Evolutionary conservation across 2,113 vertebrate species (phyloP).

Genomic region (Aphelocoma coerulescens): DNA sequence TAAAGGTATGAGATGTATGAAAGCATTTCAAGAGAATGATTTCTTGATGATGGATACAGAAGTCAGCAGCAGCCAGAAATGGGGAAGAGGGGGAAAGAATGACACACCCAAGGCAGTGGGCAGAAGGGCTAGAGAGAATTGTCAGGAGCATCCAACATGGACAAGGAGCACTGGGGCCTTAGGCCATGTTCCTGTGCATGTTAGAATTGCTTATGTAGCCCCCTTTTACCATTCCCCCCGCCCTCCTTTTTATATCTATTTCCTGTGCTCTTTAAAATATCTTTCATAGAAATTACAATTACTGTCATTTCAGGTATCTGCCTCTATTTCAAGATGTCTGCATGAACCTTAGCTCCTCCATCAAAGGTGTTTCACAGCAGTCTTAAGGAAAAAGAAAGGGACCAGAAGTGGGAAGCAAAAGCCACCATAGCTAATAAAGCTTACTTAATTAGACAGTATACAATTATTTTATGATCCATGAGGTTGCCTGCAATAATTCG

Average conservation of each 20-base stretch:
- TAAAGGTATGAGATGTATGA: not conserved
- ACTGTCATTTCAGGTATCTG: not conserved
- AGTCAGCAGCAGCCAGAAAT: not conserved
- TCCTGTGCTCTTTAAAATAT: not conserved
- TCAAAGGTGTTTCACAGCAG: not conserved
- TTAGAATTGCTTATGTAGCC: not conserved
- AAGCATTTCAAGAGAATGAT: not conserved
- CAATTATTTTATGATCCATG: constrained; percentile 15
- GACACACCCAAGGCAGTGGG: not conserved
- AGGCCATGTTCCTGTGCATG: not conserved
- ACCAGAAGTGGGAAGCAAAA: not conserved
- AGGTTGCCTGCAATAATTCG: not conserved
- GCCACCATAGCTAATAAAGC: not conserved
- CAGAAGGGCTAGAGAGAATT: not conserved
- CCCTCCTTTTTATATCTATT: not conserved
- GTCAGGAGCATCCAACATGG: not conserved
- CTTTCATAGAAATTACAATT: not conserved
- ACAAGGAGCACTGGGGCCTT: not conserved
- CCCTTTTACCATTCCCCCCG: not conserved
- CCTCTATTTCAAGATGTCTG: not conserved
- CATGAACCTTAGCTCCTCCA: not conserved
- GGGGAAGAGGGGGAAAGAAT: not conserved
- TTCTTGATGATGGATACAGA: not conserved
- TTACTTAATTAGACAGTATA: not conserved
- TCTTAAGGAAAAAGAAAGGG: not conserved